These are phyloP conservation scores for Micrastur ruficollis DNA, from an alignment of 2,797 vertebrate genomes.

Conservation along the genomic window DNA sequence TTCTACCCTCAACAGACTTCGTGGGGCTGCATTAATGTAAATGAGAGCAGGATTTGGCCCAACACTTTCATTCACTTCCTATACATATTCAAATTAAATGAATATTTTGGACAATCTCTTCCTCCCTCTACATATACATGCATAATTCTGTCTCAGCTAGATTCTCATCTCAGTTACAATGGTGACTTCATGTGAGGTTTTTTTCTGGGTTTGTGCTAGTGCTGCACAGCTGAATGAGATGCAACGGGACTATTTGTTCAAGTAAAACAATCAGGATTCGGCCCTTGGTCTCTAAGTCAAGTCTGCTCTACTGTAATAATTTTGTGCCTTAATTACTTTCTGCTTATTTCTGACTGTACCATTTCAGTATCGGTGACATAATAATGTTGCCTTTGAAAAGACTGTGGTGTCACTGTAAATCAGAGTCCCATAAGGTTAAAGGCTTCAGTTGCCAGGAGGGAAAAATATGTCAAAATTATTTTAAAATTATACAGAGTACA, in stretches of 20 bases:
- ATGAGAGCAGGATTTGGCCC: constrained; percentile 54
- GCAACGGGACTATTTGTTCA: not conserved
- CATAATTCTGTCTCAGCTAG: constrained; percentile 10
- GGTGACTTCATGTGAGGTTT: not conserved
- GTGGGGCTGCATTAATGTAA: constrained; percentile 42
- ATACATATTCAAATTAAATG: constrained; percentile 62
- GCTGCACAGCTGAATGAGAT: not conserved
- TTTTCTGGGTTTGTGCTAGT: not conserved
- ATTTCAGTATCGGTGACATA: constrained; percentile 18
- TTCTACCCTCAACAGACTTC: constrained; percentile 35
- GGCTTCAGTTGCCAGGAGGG: not conserved
- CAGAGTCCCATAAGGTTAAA: not conserved
- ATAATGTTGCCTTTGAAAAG: constrained; percentile 48
- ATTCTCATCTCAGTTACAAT: constrained; percentile 9
- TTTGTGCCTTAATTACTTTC: constrained; percentile 27
- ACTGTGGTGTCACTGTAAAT: constrained; percentile 34
- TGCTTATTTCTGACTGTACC: constrained; percentile 15
- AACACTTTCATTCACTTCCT: constrained; percentile 24
- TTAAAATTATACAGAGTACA: constrained; percentile 41
- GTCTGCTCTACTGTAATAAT: not conserved
- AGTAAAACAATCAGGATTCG: not conserved
- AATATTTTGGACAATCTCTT: constrained; percentile 43
- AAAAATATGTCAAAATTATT: constrained; percentile 51
- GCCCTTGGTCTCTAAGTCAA: not conserved
- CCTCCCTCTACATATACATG: not conserved